These are phyloP conservation scores for Lepidocyrtoides sp. DNA, from an alignment of 2,888 invertebrate genomes.

Conservation along the genomic window DNA sequence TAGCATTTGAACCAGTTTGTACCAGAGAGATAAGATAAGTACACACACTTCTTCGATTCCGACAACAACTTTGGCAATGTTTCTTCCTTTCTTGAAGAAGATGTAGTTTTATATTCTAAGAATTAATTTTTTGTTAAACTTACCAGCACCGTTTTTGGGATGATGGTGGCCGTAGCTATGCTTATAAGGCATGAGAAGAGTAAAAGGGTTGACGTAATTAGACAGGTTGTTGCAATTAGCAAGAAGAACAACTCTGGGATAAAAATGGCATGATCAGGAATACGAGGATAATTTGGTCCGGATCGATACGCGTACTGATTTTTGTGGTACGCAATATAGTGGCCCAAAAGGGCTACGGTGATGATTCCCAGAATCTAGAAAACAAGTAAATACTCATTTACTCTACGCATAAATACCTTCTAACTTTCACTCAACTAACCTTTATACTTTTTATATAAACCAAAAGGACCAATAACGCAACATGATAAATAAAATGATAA, in stretches of 20 bases:
- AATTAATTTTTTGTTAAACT: conserved; percentile 87
- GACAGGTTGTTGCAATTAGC: conserved; percentile 92
- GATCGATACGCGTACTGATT: conserved; percentile 76
- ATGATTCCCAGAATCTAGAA: conserved; percentile 92
- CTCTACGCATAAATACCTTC: not conserved
- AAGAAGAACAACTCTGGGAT: conserved; percentile 91
- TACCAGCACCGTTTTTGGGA: conserved; percentile 93
- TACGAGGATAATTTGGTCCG: conserved; percentile 51
- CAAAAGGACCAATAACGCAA: not conserved
- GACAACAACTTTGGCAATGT: too few species aligned
- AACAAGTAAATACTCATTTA: too few species aligned
- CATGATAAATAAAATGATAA: not conserved
- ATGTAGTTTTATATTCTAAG: not conserved
- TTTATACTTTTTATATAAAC: not conserved
- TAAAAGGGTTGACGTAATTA: conserved; percentile 93
- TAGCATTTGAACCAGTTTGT: too few species aligned
- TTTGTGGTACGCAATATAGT: conserved; percentile 88
- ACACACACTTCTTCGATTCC: too few species aligned
- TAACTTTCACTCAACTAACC: not conserved
- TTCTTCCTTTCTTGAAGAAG: too few species aligned
- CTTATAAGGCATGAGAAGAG: conserved; percentile 92
- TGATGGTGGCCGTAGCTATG: conserved; percentile 93
- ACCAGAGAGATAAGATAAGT: too few species aligned
- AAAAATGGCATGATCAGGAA: conserved; percentile 85
- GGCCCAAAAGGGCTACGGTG: conserved; percentile 91